phyloP scores from a whole-genome alignment of 2,797 vertebrate species.

The Parotocinclus haroldoi region DNA sequence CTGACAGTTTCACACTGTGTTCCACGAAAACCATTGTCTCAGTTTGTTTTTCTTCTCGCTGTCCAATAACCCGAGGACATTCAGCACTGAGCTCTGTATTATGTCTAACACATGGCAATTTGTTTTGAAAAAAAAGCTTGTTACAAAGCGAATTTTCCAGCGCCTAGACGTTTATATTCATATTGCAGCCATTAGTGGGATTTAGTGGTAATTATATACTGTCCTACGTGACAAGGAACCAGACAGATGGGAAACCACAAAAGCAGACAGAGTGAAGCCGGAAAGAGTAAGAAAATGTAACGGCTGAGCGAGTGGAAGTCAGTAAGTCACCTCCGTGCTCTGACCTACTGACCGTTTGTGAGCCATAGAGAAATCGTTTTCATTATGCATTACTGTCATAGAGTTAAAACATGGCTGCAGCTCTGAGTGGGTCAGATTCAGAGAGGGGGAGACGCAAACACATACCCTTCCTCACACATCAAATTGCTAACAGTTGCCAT shows the following conservation, averaged over 20 bases:
- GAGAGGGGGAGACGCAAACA: no score
- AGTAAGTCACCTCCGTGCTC: no score
- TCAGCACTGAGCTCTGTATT: conserved; percentile 15
- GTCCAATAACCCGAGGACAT: conserved; percentile 10
- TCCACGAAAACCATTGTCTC: conserved; percentile 1
- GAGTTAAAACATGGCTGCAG: no score
- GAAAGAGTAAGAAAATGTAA: background rate
- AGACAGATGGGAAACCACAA: conserved; percentile 29
- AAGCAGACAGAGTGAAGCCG: conserved; percentile 37
- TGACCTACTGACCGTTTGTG: no score
- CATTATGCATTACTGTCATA: no score
- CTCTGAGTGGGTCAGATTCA: no score
- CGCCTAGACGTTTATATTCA: conserved; percentile 27
- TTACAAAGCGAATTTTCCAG: conserved; percentile 39
- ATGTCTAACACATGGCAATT: conserved; percentile 24
- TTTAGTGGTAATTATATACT: conserved; percentile 65
- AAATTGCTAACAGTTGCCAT: no score
- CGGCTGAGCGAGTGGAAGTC: no score
- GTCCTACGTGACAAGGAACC: conserved; percentile 43
- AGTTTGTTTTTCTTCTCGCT: background rate
- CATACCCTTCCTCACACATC: no score
- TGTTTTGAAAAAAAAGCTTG: conserved; percentile 15
- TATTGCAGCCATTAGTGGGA: conserved; percentile 59
- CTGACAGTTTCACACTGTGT: background rate
- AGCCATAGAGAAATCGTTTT: no score